A percentile compares a stretch with the other conserved stretches of the same genome.
Conservation (phyloP, 2,113 vertebrate species). For the Cinclus mexicanus region DNA sequence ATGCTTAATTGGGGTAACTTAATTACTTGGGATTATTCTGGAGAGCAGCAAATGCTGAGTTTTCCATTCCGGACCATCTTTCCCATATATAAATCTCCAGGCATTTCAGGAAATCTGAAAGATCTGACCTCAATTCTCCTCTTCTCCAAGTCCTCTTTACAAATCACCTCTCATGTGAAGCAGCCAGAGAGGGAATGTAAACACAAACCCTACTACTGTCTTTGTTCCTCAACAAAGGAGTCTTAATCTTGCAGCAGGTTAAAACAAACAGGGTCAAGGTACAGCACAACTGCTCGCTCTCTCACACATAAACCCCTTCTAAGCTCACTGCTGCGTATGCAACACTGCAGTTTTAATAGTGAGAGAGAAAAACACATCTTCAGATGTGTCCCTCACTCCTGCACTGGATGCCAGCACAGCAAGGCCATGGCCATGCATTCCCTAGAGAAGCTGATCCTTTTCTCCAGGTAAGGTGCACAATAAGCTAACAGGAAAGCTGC, state of each 20-base stretch:
- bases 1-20: not conserved
- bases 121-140: not conserved
- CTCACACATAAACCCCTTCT: not conserved
- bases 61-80: not conserved
- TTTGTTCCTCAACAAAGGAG: not conserved
- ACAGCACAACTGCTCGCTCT: not conserved
- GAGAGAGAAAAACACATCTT: not conserved
- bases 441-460: not conserved
- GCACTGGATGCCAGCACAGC: not conserved
- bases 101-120: not conserved
- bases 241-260: not conserved
- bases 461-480: not conserved
- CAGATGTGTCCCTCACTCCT: not conserved
- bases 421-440: not conserved
- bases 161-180: not conserved
- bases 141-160: not conserved
- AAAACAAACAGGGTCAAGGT: not conserved
- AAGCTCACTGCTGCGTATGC: not conserved
- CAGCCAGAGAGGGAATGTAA: not conserved
- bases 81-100: not conserved
- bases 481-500: not conserved
- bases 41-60: not conserved
- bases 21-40: not conserved
- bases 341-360: not conserved
- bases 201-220: not conserved